These are phyloP conservation scores for Hirtodrosophila trivittata DNA, from an alignment of 2,888 invertebrate genomes.

Conservation along the genomic window DNA sequence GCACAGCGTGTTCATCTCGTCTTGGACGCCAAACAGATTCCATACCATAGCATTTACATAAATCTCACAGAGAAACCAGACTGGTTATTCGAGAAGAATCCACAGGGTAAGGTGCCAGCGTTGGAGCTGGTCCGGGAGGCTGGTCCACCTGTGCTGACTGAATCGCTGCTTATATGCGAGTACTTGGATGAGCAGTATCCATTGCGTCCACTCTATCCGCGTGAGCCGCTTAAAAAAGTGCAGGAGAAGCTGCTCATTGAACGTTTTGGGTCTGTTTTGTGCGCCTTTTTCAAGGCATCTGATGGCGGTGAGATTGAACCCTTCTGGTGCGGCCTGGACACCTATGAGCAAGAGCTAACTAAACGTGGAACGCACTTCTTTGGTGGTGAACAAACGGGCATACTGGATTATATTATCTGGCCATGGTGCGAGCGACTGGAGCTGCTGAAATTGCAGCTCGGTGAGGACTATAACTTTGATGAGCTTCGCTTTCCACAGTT, in stretches of 20 bases:
- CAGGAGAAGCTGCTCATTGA: conserved; percentile 83
- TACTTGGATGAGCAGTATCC: conserved; percentile 93
- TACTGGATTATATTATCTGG: conserved; percentile 93
- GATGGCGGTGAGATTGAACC: conserved; percentile 74
- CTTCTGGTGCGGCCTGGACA: conserved; percentile 85
- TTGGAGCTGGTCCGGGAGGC: conserved; percentile 88
- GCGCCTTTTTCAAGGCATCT: conserved; percentile 80
- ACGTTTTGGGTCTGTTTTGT: conserved; percentile 76
- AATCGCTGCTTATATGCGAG: conserved; percentile 91
- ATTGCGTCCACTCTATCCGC: conserved; percentile 87
- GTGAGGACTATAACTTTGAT: conserved; percentile 85
- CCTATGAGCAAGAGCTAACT: conserved; percentile 88
- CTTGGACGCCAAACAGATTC: conserved; percentile 91
- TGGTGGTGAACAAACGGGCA: conserved; percentile 89
- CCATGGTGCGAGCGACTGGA: conserved; percentile 89
- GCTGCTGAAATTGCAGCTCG: conserved; percentile 86
- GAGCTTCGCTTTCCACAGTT: conserved; percentile 61
- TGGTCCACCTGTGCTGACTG: conserved; percentile 86
- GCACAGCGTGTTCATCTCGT: conserved; percentile 91
- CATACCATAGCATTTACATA: conserved; percentile 90
- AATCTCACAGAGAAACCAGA: conserved; percentile 92
- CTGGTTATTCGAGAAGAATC: conserved; percentile 89
- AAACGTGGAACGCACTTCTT: conserved; percentile 87
- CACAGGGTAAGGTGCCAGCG: conserved; percentile 90
- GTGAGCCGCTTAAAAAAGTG: conserved; percentile 84